Conservation (phyloP, 2,888 invertebrate genomes). For the Tachina grossa region DNA sequence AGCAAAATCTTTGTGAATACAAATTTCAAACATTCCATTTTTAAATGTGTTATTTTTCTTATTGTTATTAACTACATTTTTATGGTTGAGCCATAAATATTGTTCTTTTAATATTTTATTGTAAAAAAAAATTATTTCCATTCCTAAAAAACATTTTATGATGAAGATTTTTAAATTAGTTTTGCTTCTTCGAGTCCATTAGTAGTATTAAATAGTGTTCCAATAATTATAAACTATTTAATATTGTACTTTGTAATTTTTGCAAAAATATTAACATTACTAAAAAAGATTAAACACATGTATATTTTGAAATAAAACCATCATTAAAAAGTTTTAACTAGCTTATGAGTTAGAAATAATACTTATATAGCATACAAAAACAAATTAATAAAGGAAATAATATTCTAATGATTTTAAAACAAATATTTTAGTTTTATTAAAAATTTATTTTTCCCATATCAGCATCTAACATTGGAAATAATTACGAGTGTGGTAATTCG, state of each 20-base stretch:
- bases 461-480: too few relatives aligned
- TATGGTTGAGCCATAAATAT: constrained; percentile 12
- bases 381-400: background rate
- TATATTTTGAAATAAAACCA: constrained; percentile 30
- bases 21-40: constrained; percentile 50
- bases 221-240: constrained; percentile 28
- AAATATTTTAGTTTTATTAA: background rate
- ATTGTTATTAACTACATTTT: constrained; percentile 31
- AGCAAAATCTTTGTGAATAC: background rate
- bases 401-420: constrained; percentile 6
- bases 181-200: constrained; percentile 39
- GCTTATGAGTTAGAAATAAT: background rate
- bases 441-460: background rate
- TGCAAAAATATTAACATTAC: constrained; percentile 35
- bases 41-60: constrained; percentile 23
- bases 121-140: constrained; percentile 24
- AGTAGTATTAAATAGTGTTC: constrained; percentile 43
- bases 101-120: background rate
- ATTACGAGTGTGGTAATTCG: background rate
- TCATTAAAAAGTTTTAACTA: constrained; percentile 20
- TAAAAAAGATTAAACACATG: constrained; percentile 23
- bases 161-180: constrained; percentile 24
- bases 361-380: background rate
- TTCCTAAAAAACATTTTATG: constrained; percentile 13
- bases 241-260: constrained; percentile 28